A percentile compares a stretch with the other conserved stretches of the same genome.
Evolutionary conservation across 1,140 invertebrate genomes (phyloP).

Genomic region (Atta colombica): DNA sequence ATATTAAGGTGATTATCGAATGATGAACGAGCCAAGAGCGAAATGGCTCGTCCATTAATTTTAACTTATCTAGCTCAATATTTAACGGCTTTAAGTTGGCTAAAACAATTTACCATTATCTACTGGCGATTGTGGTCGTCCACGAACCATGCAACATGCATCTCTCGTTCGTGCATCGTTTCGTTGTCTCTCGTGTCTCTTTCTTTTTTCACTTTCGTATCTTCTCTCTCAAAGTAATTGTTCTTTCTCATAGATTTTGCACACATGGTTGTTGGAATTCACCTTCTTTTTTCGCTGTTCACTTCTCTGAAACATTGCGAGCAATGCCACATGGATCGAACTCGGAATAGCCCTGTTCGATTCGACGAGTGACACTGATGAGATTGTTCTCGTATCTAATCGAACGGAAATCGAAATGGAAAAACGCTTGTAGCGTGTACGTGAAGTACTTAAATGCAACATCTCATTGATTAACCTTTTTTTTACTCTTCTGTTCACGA

Average conservation of each 20-base stretch:
- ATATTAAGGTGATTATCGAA: neutral
- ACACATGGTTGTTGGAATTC: neutral
- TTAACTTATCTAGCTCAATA: slow-evolving; percentile 16
- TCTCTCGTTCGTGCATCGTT: neutral
- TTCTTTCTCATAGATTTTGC: slow-evolving; percentile 7
- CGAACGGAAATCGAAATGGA: slow-evolving; percentile 5
- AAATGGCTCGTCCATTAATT: neutral
- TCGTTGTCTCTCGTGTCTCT: neutral
- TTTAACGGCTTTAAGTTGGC: neutral
- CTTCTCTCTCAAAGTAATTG: neutral
- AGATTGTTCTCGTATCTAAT: slow-evolving; percentile 47
- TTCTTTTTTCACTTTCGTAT: neutral
- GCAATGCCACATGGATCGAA: neutral
- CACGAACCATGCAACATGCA: neutral
- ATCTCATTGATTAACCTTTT: neutral
- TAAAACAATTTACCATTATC: neutral
- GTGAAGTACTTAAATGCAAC: slow-evolving; percentile 21
- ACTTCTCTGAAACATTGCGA: slow-evolving; percentile 8
- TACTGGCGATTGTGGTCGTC: slow-evolving; percentile 21
- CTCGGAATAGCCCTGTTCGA: slow-evolving; percentile 10
- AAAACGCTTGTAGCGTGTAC: slow-evolving; percentile 28
- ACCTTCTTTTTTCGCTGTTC: neutral
- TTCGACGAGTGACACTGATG: slow-evolving; percentile 44
- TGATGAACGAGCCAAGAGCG: neutral
- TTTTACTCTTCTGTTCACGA: neutral